Evolutionary conservation across 2,797 vertebrate genomes (phyloP), one percentile per base, ranked within the genome.

Genomic region (Chaunax sp.): DNA sequence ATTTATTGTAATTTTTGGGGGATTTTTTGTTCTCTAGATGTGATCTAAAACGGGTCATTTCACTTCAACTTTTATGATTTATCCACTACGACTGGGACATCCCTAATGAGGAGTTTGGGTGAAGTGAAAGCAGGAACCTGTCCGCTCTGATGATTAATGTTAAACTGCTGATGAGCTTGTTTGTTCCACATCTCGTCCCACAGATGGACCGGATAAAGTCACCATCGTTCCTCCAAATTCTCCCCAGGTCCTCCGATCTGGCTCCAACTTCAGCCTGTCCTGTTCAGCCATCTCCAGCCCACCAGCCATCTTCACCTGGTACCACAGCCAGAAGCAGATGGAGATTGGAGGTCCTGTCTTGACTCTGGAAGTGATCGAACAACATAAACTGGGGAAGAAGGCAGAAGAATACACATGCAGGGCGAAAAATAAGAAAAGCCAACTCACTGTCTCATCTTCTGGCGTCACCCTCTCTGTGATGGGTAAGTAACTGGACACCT

Each of bases 151-250:
- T n/a, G n/a, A n/a, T n/a, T n/a, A n/a, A n/a, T n/a, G n/a, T n/a
- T n/a, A n/a, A n/a, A n/a, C 9, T 16, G 14, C 14, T 40, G 12
- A 4, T 12, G 14, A 15, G 38, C 15, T 16, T 16, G 14, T 16
- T 10, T n/a, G 16, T 20, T 38, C 18, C 67, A 53, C 73, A 94
- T 4, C 14, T 10, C 6, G 16, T 20, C 33, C 18, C 67, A 53
- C 73, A 94, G 93, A 92, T 3, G 93, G 93, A 23, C 93, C 93
- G 0, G 92, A 93, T 0, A 0, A 1, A 0, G 44, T 89, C 23
- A 6, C 0, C 16, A 13, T 87, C 47, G 44, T 1, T 0, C 68
- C 80, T 1, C 1, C n/a, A 0, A 57, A 33, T 0, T 0, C 23
- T 1, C 6, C 13, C 0, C 0, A 2, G 2, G 35, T 64, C 20